Evolutionary conservation across 2,113 vertebrate genomes (phyloP), one percentile per base, ranked within the genome.

Genomic region (Actenoides lindsayi): DNA sequence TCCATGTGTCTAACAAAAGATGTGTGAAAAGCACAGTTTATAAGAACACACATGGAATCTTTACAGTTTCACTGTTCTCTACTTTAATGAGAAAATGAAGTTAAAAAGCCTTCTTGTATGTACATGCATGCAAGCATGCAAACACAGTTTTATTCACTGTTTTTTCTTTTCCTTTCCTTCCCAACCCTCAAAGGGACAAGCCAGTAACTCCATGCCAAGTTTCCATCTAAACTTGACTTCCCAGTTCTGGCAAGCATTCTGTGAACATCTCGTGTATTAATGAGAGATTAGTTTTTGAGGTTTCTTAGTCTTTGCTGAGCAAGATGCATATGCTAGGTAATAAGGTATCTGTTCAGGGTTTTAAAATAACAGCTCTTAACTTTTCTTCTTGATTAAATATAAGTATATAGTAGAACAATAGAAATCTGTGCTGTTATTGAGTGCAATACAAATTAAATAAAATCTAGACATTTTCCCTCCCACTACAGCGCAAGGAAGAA

Each of bases 1-100:
- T 98, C 98, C 97, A 95, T 94, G 96, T 94, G 80, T 95, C 96
- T 98, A 97, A 98, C 97, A 97, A 96, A 98, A 96, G 97, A 97
- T 95, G 96, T 96, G 97, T 97, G 93, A 93, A 93, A 97, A 94
- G 91, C 90, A 94, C 94, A 96, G 83, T 97, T 97, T 97, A 96
- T 97, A 97, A 96, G 94, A 98, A 97, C 85, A 92, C 87, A 95
- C 90, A 90, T 83, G 94, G 80, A 71, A 92, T 91, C 91, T 94
- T 92, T 94, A 91, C 87, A 94, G 84, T 96, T 96, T 85, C 96
- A 93, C 62, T 94, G 78, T 96, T 95, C 83, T 76, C 88, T 88
- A 48, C 74, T 85, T 94, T 96, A 96, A 94, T 84, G 89, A 92
- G 88, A 90, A 86, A 95, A 92, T 41, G 54, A 94, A 60, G 59